These are phyloP conservation scores for Plebejus argus DNA, from an alignment of 2,888 invertebrate genomes.

Conservation along the genomic window DNA sequence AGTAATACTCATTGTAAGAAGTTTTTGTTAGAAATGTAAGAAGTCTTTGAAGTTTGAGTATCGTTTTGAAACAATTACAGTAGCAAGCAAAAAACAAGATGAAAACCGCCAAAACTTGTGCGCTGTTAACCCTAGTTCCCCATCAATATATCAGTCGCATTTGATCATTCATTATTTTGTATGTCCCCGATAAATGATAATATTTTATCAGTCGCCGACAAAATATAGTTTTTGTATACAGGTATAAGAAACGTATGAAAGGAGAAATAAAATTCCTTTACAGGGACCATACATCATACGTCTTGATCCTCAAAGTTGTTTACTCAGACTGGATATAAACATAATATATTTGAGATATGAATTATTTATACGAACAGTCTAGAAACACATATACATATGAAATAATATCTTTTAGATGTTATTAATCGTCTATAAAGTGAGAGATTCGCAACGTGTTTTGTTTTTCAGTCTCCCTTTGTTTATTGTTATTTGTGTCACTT, in stretches of 20 bases:
- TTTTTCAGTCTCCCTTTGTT: slow-evolving; percentile 45
- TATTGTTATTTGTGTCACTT: background rate
- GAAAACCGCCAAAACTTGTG: no score
- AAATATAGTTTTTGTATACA: slow-evolving; percentile 12
- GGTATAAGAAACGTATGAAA: background rate
- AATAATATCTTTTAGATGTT: slow-evolving; percentile 3
- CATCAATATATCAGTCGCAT: background rate
- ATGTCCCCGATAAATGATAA: slow-evolving; percentile 35
- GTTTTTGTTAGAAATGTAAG: no score
- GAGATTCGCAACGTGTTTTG: background rate
- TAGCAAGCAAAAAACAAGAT: background rate
- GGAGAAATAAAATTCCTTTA: slow-evolving; percentile 1
- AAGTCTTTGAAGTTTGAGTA: no score
- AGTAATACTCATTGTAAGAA: no score
- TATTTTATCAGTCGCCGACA: slow-evolving; percentile 34
- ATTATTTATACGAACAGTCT: slow-evolving; percentile 29
- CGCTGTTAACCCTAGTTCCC: background rate
- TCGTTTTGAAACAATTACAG: no score
- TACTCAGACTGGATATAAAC: slow-evolving; percentile 9
- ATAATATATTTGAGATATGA: slow-evolving; percentile 36
- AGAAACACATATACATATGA: background rate
- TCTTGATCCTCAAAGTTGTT: slow-evolving; percentile 13
- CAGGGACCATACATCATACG: background rate
- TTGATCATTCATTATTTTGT: slow-evolving; percentile 11
- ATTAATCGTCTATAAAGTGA: slow-evolving; percentile 59